Conservation (phyloP, 2,113 vertebrate species). For the Myrmecophaga tridactyla region DNA sequence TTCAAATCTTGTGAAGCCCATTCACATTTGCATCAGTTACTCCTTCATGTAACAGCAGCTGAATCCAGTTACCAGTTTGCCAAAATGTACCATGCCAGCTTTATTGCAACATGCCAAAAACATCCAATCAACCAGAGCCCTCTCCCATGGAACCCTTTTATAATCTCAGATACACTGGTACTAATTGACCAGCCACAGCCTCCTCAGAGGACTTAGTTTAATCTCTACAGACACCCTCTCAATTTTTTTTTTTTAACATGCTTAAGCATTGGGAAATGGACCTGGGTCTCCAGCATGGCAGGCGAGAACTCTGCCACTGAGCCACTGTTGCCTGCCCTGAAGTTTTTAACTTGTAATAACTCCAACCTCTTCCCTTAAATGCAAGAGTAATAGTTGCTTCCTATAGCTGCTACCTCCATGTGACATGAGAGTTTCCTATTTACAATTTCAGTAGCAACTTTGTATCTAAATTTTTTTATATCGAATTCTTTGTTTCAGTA, state of each 20-base stretch:
- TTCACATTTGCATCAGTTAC: background rate
- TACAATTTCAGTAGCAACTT: background rate
- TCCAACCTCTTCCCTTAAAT: background rate
- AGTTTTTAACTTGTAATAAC: background rate
- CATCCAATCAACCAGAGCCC: background rate
- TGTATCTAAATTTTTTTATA: background rate
- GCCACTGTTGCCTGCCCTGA: too few relatives aligned
- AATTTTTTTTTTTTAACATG: too few relatives aligned
- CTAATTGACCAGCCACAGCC: rapidly evolving
- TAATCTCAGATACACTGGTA: background rate
- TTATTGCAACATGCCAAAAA: background rate
- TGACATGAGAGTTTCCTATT: background rate
- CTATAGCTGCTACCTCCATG: background rate
- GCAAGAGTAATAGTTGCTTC: background rate
- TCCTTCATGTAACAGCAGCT: background rate
- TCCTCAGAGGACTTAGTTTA: background rate
- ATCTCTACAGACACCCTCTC: background rate
- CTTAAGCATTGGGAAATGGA: too few relatives aligned
- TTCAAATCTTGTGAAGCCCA: background rate
- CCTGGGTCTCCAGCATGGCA: too few relatives aligned
- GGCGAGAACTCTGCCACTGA: too few relatives aligned
- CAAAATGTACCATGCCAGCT: background rate
- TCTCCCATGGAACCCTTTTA: background rate
- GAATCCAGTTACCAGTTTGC: background rate
- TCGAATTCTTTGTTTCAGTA: background rate